Base-by-base conservation (phyloP, 2,113 vertebrate species). In the Ptilonorhynchus violaceus region DNA sequence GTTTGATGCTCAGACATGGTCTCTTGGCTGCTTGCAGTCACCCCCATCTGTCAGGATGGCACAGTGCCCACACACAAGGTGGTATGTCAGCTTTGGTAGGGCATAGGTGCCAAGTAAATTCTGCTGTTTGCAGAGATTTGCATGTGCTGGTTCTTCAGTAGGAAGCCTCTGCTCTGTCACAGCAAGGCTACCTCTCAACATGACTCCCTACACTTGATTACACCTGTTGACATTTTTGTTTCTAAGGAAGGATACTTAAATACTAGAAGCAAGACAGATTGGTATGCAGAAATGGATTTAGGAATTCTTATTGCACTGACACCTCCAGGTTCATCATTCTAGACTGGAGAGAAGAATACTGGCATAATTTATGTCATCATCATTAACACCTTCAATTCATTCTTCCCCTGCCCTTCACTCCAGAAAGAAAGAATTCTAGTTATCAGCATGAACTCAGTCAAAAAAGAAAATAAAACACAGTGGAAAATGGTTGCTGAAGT, bases 11-110 rank as follows among this genome's bases (percentile, higher is more conserved):
- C 97, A 96, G 85, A 96, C 97, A 98, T 95, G 85, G 94, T 96
- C 73, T 98, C 92, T 97, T 97, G 97, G 97, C 95, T 97, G 85
- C 66, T 85, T 91, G 37, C 33, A 70, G 74, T 93, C 15, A 0
- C 92, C 35, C 89, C 97, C 98, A 98, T 98, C 98, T 98, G 98
- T 96, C 86, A 73, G 90, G 76, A 88, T 98, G 97, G 98, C 98
- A 97, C 31, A 60, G 58, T n/a, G 97, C 98, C 97, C 96, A 93
- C 58, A 60, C 77, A 88, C 91, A 98, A 98, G 96, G 97, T 97
- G 93, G 91, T 88, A 95, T 94, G 96, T 94, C 92, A 96, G 90
- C 92, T 95, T 96, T 3, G 7, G 76, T 89, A 92, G 92, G 93
- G 81, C 90, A 95, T 73, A 97, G 93, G 93, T 97, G 95, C 96